Percentiles rank a stretch among this genome's conserved stretches.
These are phyloP conservation scores for Bucco capensis DNA, from an alignment of 2,113 vertebrate species.

Conservation along the genomic window DNA sequence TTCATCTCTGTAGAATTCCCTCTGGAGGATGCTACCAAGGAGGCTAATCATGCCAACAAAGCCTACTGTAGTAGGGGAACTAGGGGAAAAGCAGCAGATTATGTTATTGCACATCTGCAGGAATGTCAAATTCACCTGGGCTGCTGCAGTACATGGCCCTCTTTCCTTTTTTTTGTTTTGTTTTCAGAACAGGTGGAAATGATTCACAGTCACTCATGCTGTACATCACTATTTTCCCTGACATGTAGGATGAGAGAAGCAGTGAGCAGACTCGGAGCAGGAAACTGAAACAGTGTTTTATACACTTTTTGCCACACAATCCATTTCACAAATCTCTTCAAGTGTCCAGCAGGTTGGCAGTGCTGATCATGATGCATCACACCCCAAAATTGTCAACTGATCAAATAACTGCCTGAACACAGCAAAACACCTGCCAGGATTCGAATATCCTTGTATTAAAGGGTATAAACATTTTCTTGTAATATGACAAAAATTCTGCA, in stretches of 20 bases:
- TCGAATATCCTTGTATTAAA: background rate
- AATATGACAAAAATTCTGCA: background rate
- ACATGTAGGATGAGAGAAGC: background rate
- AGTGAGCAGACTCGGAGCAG: background rate
- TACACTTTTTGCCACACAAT: constrained; percentile 6
- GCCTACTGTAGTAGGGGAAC: constrained; percentile 4
- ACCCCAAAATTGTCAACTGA: background rate
- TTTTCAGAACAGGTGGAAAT: background rate
- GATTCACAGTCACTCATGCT: background rate
- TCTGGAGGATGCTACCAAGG: constrained; percentile 61
- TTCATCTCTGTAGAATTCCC: constrained; percentile 67
- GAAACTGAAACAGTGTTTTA: background rate
- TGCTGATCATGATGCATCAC: background rate
- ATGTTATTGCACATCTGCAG: constrained; percentile 49
- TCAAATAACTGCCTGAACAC: background rate
- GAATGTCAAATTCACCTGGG: constrained; percentile 37
- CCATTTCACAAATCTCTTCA: background rate
- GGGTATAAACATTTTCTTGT: background rate
- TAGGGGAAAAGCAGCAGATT: constrained; percentile 15
- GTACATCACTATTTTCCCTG: background rate
- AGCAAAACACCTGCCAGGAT: background rate
- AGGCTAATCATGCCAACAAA: constrained; percentile 65
- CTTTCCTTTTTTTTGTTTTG: background rate
- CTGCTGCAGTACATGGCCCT: background rate
- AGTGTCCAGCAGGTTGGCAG: background rate